Conservation (phyloP, 37 sponge, comb jelly and placozoan species). For the Lycopodina hypogea region DNA sequence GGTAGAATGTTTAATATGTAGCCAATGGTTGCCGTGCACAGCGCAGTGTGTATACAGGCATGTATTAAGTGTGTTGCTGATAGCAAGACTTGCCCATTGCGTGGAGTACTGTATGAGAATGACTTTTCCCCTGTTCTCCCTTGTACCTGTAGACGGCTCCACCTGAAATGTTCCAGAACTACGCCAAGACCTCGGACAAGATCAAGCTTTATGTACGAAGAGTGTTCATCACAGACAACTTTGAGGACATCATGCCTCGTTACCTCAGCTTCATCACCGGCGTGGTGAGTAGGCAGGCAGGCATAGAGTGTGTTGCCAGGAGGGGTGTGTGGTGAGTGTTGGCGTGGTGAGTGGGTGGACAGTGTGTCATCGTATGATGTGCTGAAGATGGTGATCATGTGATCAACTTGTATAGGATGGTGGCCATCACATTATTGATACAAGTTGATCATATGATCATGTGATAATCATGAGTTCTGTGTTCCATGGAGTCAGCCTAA, state of each 20-base stretch:
- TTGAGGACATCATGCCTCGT: conserved; percentile 95
- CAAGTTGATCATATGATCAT: neutral
- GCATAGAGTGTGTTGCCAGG: neutral
- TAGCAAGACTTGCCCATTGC: no score
- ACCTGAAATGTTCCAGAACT: conserved; percentile 78
- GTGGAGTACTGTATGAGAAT: no score
- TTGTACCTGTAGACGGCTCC: conserved; percentile 65
- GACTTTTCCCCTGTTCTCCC: no score
- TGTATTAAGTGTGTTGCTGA: no score
- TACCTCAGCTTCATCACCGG: conserved; percentile 92
- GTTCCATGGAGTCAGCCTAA: no score
- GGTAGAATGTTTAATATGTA: no score
- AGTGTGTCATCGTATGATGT: no score
- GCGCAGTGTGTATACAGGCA: no score
- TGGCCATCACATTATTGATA: no score
- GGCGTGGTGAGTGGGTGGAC: neutral
- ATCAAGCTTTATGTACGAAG: conserved; percentile 96
- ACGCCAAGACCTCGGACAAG: conserved; percentile 59
- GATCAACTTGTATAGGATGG: no score
- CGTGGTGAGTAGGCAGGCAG: conserved; percentile 61
- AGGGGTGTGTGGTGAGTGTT: neutral
- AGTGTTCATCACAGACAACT: conserved; percentile 98
- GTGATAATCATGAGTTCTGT: neutral
- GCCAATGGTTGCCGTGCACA: no score
- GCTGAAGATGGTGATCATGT: no score